phyloP scores from a whole-genome alignment of 2,888 invertebrate genomes.

The Thymelicus lineola region DNA sequence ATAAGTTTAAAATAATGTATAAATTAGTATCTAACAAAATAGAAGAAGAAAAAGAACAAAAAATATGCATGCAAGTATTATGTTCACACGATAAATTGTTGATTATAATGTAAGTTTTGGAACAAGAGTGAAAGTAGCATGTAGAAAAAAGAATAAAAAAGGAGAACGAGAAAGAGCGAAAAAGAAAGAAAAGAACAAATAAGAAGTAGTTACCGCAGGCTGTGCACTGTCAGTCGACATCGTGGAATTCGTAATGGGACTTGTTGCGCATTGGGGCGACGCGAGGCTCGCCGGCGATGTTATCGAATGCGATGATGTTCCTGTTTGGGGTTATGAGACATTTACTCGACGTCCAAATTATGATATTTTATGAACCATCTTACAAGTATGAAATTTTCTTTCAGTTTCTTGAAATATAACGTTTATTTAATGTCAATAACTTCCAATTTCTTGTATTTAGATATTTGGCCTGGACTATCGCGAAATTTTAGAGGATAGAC shows the following conservation, averaged over 20 bases:
- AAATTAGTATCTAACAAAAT: too few species aligned
- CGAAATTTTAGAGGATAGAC: too few species aligned
- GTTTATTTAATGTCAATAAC: too few species aligned
- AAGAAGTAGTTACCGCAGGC: conserved; percentile 58
- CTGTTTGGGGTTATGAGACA: conserved; percentile 47
- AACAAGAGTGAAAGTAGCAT: background rate
- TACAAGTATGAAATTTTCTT: background rate
- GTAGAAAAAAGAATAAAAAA: background rate
- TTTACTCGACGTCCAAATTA: conserved; percentile 6
- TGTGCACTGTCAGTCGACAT: conserved; percentile 78
- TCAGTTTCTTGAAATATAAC: background rate
- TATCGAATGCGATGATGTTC: conserved; percentile 77
- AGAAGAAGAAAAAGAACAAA: too few species aligned
- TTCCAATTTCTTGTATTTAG: too few species aligned
- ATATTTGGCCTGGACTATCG: too few species aligned
- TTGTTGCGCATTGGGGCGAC: conserved; percentile 76
- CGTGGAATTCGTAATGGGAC: conserved; percentile 78
- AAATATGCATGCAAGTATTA: too few species aligned
- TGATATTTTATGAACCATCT: background rate
- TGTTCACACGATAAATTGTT: too few species aligned
- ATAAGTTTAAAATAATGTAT: too few species aligned
- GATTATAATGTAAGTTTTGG: background rate
- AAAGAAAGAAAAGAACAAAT: conserved; percentile 12
- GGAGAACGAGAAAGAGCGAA: background rate
- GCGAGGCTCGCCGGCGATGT: conserved; percentile 78